Percentiles rank a stretch among this genome's conserved stretches.
These are phyloP conservation scores for Lucilia cuprina DNA, from an alignment of 1,140 invertebrate genomes.

Conservation along the genomic window DNA sequence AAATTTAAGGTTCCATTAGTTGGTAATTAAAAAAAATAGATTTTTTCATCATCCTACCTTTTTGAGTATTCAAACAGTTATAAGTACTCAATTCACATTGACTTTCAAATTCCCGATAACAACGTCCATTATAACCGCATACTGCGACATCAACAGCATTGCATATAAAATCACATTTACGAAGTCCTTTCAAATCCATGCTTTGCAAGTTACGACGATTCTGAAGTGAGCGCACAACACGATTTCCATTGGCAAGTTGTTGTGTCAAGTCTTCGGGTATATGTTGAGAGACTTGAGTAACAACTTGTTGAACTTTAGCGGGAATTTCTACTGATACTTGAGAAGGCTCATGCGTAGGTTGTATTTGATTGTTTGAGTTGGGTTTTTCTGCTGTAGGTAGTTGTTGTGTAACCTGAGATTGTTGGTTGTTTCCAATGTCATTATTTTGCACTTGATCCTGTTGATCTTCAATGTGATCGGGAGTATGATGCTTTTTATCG, in stretches of 20 bases:
- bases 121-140: not conserved
- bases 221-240: not conserved
- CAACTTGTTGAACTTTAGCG: not conserved
- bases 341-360: not conserved
- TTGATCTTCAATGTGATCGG: not conserved
- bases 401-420: not conserved
- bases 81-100: not conserved
- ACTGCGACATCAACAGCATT: not conserved
- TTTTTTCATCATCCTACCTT: not conserved
- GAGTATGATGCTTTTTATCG: not conserved
- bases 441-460: not conserved
- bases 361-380: not conserved
- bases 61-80: not conserved
- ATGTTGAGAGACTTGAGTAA: conserved; percentile 35
- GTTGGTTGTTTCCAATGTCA: not conserved
- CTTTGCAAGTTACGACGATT: not conserved
- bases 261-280: conserved; percentile 18
- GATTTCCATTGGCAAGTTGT: not conserved
- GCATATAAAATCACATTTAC: not conserved
- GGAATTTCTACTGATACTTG: not conserved
- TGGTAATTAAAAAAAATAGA: not conserved
- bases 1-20: not conserved
- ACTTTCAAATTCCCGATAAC: not conserved
- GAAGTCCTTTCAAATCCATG: not conserved
- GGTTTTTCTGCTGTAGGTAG: not conserved